These are phyloP conservation scores for Dipus sagitta DNA, from an alignment of 2,797 vertebrate species.

Conservation along the genomic window DNA sequence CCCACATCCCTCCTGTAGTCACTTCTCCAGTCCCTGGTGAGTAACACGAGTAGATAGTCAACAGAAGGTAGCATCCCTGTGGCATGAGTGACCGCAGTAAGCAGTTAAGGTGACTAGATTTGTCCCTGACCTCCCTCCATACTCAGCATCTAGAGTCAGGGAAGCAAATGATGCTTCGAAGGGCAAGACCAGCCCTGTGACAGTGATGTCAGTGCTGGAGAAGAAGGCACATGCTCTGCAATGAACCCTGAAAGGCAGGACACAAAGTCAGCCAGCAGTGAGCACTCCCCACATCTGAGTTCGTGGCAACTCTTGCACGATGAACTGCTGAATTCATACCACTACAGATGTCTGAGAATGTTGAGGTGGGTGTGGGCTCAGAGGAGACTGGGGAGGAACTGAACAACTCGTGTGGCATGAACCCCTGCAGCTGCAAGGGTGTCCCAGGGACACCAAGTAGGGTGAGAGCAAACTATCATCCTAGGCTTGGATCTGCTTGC, in stretches of 20 bases:
- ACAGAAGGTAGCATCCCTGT: no score
- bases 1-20: no score
- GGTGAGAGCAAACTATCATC: neutral
- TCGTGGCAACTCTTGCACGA: neutral
- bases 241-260: neutral
- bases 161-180: neutral
- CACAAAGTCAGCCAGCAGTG: neutral
- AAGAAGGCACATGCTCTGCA: no score
- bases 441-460: neutral
- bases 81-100: neutral
- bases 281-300: neutral
- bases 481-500: neutral
- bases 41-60: no score
- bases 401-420: no score
- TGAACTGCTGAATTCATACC: neutral
- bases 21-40: no score
- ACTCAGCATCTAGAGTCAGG: neutral
- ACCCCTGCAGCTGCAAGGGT: neutral
- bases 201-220: neutral
- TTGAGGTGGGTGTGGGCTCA: fast-evolving
- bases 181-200: neutral
- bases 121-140: neutral
- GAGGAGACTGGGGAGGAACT: neutral
- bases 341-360: neutral
- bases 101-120: neutral